A percentile compares a stretch with the other conserved stretches of the same genome.
Conservation (phyloP, 2,888 invertebrate genomes). For the Schizaphis graminum region DNA sequence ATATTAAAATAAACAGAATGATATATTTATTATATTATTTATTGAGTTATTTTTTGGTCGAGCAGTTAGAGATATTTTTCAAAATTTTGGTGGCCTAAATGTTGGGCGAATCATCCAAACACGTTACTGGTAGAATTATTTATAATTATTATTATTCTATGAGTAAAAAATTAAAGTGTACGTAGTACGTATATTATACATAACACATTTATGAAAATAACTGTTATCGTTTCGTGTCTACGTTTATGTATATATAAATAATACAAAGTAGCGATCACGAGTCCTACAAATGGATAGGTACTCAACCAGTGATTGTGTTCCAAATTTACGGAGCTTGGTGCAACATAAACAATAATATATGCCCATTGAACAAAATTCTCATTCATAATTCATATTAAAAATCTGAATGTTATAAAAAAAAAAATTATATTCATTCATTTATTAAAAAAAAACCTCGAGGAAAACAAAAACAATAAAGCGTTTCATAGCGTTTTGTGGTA, state of each 20-base stretch:
- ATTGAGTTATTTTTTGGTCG: not conserved
- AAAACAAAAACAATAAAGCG: conserved; percentile 9
- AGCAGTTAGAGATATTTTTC: not conserved
- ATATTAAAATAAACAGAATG: not conserved
- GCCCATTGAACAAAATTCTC: not conserved
- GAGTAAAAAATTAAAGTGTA: not conserved
- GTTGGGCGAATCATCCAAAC: not conserved
- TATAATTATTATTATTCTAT: not conserved
- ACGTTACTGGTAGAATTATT: not conserved
- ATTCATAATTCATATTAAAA: conserved; percentile 13
- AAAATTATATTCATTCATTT: not conserved
- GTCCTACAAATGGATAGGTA: not conserved
- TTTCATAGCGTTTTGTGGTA: not conserved
- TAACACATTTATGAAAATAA: not conserved
- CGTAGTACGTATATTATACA: not conserved
- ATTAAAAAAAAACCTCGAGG: not conserved
- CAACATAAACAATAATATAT: conserved; percentile 3
- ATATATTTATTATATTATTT: not conserved
- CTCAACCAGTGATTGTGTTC: not conserved
- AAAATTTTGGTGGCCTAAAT: not conserved
- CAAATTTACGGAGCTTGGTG: not conserved
- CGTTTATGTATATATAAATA: not conserved
- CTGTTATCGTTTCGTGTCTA: not conserved
- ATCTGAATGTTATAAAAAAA: not conserved
- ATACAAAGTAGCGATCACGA: not conserved